Conservation (phyloP, 2,797 vertebrate species). For the Dryobates pubescens region DNA sequence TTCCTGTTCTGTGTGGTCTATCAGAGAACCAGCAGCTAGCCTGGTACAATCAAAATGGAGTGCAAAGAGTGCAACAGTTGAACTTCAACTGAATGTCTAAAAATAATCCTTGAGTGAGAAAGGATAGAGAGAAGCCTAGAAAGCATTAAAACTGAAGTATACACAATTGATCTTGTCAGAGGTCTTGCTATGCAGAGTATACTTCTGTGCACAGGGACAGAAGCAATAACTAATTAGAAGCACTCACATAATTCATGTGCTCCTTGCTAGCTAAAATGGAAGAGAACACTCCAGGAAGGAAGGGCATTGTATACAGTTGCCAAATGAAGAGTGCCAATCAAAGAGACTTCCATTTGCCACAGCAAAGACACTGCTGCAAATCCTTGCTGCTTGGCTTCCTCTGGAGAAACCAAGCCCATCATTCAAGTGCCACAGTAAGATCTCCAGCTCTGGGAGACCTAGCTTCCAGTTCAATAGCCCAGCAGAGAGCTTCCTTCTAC, state of each 20-base stretch:
- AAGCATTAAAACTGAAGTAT: background rate
- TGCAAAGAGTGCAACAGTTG: background rate
- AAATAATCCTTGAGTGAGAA: background rate
- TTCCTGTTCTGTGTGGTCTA: background rate
- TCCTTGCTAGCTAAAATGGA: background rate
- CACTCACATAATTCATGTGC: background rate
- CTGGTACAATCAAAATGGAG: accelerated
- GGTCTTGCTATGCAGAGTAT: background rate
- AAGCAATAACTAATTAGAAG: background rate
- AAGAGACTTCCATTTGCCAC: background rate
- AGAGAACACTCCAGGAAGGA: background rate
- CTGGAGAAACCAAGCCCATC: background rate
- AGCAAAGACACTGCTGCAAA: background rate
- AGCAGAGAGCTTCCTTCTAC: background rate
- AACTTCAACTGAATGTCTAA: background rate
- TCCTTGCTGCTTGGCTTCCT: background rate
- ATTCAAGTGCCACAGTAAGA: background rate
- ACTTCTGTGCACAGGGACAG: background rate
- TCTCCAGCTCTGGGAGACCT: background rate
- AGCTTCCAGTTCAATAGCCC: background rate
- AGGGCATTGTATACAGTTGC: background rate
- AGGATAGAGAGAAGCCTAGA: background rate
- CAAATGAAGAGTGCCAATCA: background rate
- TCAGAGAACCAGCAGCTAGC: background rate
- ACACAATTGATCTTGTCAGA: background rate